Conservation (phyloP, 2,113 vertebrate genomes). For the Antidorcas marsupialis region DNA sequence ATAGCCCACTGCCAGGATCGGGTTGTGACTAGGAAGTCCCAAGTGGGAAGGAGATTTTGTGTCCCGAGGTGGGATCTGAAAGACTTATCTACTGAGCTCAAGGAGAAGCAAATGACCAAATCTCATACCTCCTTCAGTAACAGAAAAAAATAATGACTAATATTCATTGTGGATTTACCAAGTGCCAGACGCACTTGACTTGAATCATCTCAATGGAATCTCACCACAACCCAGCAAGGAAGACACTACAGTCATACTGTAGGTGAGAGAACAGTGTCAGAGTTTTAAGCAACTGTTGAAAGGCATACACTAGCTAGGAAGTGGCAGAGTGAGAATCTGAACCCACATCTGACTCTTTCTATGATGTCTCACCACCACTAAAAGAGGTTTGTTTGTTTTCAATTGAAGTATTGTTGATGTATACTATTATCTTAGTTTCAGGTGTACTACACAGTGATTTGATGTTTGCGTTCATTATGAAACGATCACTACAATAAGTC, state of each 20-base stretch:
- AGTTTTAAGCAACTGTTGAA: neutral
- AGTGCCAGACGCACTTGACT: neutral
- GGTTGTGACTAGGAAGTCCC: neutral
- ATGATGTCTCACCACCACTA: neutral
- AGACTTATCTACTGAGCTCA: neutral
- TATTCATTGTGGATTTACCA: neutral
- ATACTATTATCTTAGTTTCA: neutral
- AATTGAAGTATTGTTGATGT: neutral
- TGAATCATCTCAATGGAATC: neutral
- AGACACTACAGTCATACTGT: neutral
- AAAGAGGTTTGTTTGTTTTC: neutral
- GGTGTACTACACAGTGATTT: neutral
- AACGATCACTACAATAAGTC: neutral
- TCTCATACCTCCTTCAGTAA: neutral
- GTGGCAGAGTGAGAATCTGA: neutral
- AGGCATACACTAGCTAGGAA: neutral
- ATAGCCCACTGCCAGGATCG: neutral
- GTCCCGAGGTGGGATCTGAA: neutral
- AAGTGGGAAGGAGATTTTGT: neutral
- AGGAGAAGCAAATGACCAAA: slow-evolving; percentile 6
- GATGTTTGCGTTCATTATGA: neutral
- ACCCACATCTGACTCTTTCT: neutral
- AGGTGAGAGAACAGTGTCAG: neutral
- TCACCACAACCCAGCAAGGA: neutral
- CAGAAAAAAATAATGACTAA: neutral